Evolutionary conservation across 2,888 invertebrate genomes (phyloP).

Genomic region (Galeopsomyia nigrocyanea): DNA sequence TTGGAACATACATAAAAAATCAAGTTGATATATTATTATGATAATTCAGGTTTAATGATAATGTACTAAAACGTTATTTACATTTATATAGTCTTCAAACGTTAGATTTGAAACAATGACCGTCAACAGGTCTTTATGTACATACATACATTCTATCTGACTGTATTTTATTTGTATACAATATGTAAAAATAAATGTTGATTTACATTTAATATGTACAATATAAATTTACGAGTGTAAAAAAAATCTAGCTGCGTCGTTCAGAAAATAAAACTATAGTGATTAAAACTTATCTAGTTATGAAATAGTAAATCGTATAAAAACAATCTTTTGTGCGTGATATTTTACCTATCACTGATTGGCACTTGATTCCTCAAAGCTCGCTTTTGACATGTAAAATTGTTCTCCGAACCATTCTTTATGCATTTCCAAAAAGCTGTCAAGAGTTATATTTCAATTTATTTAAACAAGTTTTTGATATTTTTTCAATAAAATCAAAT

Average conservation of each 20-base stretch:
- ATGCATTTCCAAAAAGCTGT: slow-evolving; percentile 83
- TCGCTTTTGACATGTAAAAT: slow-evolving; percentile 73
- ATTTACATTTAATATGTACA: slow-evolving; percentile 1
- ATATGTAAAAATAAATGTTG: slow-evolving; percentile 29
- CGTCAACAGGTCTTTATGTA: slow-evolving; percentile 28
- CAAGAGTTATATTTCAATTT: slow-evolving; percentile 30
- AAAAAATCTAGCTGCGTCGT: no score
- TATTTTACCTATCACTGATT: slow-evolving; percentile 23
- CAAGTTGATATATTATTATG: background rate
- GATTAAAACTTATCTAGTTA: slow-evolving; percentile 31
- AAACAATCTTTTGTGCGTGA: slow-evolving; percentile 27
- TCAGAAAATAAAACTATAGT: no score
- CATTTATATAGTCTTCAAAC: slow-evolving; percentile 15
- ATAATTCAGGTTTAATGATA: slow-evolving; percentile 28
- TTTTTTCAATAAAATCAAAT: background rate
- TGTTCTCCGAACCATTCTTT: slow-evolving; percentile 86
- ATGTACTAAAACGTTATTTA: slow-evolving; percentile 30
- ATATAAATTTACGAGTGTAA: slow-evolving; percentile 1
- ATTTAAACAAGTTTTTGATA: slow-evolving; percentile 11
- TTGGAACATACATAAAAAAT: no score
- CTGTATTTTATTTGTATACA: slow-evolving; percentile 28
- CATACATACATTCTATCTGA: slow-evolving; percentile 17
- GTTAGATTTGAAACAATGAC: slow-evolving; percentile 11
- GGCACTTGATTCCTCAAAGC: slow-evolving; percentile 62
- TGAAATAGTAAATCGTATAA: slow-evolving; percentile 25